A percentile compares a stretch with the other conserved stretches of the same genome.
phyloP scores from a whole-genome alignment of 2,113 vertebrate species.

The Cervus canadensis region DNA sequence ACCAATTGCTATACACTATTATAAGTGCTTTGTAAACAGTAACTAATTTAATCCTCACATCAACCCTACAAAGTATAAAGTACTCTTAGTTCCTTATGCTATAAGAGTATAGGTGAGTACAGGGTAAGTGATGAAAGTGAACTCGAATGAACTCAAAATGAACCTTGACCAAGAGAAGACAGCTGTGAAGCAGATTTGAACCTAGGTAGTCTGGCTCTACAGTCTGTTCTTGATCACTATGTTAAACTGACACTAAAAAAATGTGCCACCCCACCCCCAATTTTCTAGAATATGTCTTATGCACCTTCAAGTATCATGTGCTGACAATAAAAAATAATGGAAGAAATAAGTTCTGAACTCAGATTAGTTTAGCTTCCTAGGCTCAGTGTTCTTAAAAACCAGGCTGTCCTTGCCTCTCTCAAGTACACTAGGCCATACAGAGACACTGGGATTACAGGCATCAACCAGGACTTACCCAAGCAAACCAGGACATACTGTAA shows the following conservation, averaged over 20 bases:
- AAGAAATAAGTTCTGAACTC: not conserved
- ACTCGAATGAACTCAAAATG: not conserved
- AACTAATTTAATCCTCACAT: conserved; percentile 15
- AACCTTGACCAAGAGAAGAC: not conserved
- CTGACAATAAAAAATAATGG: not conserved
- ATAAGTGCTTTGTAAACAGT: conserved; percentile 13
- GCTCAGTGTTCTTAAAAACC: conserved; percentile 16
- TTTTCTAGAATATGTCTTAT: not conserved
- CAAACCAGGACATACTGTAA: not conserved
- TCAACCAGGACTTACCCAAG: not conserved
- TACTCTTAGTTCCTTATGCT: not conserved
- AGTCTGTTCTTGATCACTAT: not conserved
- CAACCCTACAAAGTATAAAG: not conserved
- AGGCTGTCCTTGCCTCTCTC: not conserved
- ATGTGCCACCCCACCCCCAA: not conserved
- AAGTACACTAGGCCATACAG: not conserved
- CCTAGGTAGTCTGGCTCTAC: not conserved
- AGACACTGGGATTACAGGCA: not conserved
- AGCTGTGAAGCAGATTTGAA: not conserved
- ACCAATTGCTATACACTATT: not conserved
- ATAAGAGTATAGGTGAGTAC: not conserved
- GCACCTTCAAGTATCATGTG: not conserved
- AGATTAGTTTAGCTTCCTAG: not conserved
- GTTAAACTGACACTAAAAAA: not conserved
- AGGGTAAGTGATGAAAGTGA: not conserved